Percentiles rank a stretch among this genome's conserved stretches.
Evolutionary conservation across 2,113 vertebrate species (phyloP).

Genomic region (Lepidothrix coronata): DNA sequence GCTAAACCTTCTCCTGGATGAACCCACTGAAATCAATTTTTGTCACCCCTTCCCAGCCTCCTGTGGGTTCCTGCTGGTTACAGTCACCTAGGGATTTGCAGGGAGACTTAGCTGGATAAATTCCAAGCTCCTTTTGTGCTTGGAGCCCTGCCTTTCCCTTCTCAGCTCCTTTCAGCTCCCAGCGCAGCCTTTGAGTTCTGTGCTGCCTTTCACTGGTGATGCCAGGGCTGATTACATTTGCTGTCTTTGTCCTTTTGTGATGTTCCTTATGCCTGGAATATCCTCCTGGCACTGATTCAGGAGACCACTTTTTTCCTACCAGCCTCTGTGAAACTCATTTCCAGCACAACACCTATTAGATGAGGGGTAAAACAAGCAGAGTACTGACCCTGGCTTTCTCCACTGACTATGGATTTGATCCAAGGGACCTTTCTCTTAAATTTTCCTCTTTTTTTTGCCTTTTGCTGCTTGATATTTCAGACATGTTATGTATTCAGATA

Average conservation of each 20-base stretch:
- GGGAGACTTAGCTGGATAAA: neutral
- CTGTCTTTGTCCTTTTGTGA: conserved; percentile 46
- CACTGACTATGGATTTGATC: neutral
- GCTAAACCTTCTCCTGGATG: neutral
- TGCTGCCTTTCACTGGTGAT: neutral
- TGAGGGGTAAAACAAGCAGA: neutral
- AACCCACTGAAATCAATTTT: neutral
- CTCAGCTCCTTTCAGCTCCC: conserved; percentile 5
- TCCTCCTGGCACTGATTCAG: conserved; percentile 49
- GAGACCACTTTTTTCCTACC: conserved; percentile 16
- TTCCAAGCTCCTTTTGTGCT: neutral
- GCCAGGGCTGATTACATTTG: conserved; percentile 42
- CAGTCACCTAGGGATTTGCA: neutral
- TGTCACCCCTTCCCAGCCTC: neutral
- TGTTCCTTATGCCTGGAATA: conserved; percentile 56
- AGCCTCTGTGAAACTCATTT: conserved; percentile 36
- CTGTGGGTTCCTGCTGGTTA: neutral
- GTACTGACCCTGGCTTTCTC: neutral
- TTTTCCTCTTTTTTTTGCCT: neutral
- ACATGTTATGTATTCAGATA: neutral
- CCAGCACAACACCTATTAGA: conserved; percentile 5
- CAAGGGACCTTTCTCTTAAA: neutral
- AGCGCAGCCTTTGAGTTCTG: neutral
- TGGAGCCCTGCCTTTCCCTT: neutral
- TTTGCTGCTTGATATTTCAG: neutral